These are phyloP conservation scores for Cryptocheilus praepositus DNA, from an alignment of 2,888 invertebrate species.

Conservation along the genomic window DNA sequence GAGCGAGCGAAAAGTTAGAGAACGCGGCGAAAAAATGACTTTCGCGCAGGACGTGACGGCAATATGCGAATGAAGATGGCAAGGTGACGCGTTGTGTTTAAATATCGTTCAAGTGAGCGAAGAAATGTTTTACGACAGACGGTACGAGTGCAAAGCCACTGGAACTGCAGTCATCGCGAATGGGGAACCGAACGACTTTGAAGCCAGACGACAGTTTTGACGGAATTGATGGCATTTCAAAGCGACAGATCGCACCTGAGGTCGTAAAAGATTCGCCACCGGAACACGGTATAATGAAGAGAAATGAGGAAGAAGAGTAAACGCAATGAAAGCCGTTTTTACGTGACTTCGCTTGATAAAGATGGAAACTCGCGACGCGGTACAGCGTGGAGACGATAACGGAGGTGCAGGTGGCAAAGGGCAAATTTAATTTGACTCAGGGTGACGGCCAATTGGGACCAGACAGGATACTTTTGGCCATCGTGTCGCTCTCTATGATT, in stretches of 20 bases:
- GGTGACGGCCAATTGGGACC: too few species aligned
- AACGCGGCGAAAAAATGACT: slow-evolving; percentile 47
- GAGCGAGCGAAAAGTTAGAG: neutral
- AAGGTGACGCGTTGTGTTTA: slow-evolving; percentile 51
- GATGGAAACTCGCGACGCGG: too few species aligned
- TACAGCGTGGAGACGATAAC: too few species aligned
- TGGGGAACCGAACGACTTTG: slow-evolving; percentile 7
- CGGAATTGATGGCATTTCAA: slow-evolving; percentile 30
- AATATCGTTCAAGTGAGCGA: slow-evolving; percentile 37
- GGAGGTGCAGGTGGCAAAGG: neutral
- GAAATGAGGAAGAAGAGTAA: neutral
- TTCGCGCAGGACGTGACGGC: slow-evolving; percentile 49
- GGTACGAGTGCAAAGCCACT: too few species aligned
- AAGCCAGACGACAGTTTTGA: too few species aligned
- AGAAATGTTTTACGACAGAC: slow-evolving; percentile 13
- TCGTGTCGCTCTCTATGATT: too few species aligned
- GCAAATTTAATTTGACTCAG: too few species aligned
- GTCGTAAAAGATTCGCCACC: slow-evolving; percentile 22
- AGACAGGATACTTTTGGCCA: too few species aligned
- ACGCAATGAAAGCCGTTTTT: too few species aligned
- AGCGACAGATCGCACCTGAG: slow-evolving; percentile 7
- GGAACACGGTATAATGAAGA: slow-evolving; percentile 15
- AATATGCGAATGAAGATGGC: slow-evolving; percentile 51
- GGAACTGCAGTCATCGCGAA: too few species aligned
- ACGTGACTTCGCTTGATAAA: too few species aligned